phyloP scores from a whole-genome alignment of 2,888 invertebrate species.

The Microctonus brassicae region DNA sequence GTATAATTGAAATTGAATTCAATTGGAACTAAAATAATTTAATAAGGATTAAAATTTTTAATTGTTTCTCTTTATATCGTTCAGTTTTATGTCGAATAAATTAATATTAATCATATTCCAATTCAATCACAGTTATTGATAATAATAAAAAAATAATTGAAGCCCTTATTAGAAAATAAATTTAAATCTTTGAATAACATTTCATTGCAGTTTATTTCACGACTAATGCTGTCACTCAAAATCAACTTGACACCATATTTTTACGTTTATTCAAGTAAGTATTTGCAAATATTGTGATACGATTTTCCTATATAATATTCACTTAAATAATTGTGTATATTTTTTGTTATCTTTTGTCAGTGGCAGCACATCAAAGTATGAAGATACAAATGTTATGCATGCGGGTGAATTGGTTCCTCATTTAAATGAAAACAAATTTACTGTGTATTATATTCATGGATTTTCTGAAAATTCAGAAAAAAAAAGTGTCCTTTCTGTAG shows the following conservation, averaged over 20 bases:
- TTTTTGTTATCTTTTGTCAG: constrained; percentile 32
- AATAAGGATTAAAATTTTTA: background rate
- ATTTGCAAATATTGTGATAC: background rate
- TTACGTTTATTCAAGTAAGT: constrained; percentile 50
- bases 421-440: constrained; percentile 53
- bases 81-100: too few species aligned
- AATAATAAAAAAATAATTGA: background rate
- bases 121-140: too few species aligned
- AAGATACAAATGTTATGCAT: constrained; percentile 40
- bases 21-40: too few species aligned
- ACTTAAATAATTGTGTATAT: too few species aligned
- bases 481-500: constrained; percentile 62
- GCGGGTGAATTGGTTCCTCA: constrained; percentile 33
- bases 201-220: constrained; percentile 15
- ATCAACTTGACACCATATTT: constrained; percentile 39
- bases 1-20: background rate
- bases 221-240: constrained; percentile 21
- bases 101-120: too few species aligned
- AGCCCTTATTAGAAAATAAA: too few species aligned
- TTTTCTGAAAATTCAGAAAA: constrained; percentile 67
- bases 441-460: constrained; percentile 70
- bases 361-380: constrained; percentile 23
- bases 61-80: background rate
- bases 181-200: too few species aligned
- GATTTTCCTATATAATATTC: too few species aligned